Evolutionary conservation across 2,113 vertebrate genomes (phyloP), one percentile per base, ranked within the genome.

Genomic region (Urocolius indicus): DNA sequence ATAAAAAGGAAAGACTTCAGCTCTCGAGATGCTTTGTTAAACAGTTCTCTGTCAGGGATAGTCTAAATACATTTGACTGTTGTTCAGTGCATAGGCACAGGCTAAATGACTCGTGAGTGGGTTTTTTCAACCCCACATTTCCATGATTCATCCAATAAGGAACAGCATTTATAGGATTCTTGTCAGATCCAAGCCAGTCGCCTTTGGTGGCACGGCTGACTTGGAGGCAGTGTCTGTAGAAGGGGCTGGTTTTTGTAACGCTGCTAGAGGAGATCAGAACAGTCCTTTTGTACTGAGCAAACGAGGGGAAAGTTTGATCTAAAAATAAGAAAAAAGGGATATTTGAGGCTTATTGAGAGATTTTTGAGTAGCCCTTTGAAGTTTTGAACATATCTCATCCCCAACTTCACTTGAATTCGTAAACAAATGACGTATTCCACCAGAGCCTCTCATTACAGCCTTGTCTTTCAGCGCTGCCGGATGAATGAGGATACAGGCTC

Each of bases 401-500:
- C 38, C 38, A 66, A 3, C n/a, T 49, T 62, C 15, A 9, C 29
- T 6, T 87, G 71, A 91, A 7, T 14, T 69, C 29, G 5, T 59
- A 26, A 72, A 13, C 27, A 36, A 81, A 13, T 24, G 19, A 13
- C 17, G 21, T 89, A 54, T 76, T 65, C 55, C 34, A 38, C 20
- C 16, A 54, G 46, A 76, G 43, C 75, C 36, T 89, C 29, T 90
- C 24, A 49, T 32, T 21, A 85, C 51, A 83, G 54, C 52, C 32
- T 82, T 92, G 43, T 94, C 74, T 93, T 97, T 27, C 96, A 99
- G 99, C 98, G 99, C 30, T 99, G 98, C 97, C 98, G 98, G 46
- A 99, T 99, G 99, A 99, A 99, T 52, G 99, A 99, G 84, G 98
- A 99, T 76, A 98, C 98, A 0, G 99, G 98, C 6, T 77, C 96